These are phyloP conservation scores for Lepilemur septentrionalis DNA, from an alignment of 2,797 vertebrate species.

Conservation along the genomic window DNA sequence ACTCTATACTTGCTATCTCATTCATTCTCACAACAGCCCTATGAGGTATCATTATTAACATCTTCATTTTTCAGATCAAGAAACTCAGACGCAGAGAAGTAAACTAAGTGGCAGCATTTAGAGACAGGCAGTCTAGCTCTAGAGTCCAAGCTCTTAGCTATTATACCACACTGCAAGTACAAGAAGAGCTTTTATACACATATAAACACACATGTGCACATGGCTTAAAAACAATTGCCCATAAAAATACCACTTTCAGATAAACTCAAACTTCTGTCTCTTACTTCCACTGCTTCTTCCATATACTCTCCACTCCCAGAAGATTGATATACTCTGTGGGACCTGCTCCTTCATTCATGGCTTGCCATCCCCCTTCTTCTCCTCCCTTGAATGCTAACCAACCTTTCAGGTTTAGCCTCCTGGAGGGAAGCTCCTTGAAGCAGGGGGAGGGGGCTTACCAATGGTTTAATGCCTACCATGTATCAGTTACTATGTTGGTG, in stretches of 20 bases:
- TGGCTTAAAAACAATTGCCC: background rate
- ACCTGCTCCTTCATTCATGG: background rate
- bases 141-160: background rate
- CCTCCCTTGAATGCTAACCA: background rate
- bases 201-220: background rate
- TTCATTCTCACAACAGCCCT: background rate
- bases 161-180: background rate
- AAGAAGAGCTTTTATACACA: background rate
- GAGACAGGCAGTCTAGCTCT: background rate
- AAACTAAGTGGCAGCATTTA: background rate
- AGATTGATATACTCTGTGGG: background rate
- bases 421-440: background rate
- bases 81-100: background rate
- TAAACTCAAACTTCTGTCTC: background rate
- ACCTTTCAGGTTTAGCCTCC: background rate
- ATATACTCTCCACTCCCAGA: background rate
- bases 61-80: conserved; percentile 20
- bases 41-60: background rate
- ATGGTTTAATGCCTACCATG: background rate
- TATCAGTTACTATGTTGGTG: background rate
- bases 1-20: background rate
- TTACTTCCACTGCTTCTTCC: conserved; percentile 7
- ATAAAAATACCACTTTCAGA: conserved; percentile 17
- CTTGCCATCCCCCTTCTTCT: background rate
- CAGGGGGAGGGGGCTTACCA: background rate